These are phyloP conservation scores for Plutomurus gul DNA, from an alignment of 1,140 invertebrate species.

Conservation along the genomic window DNA sequence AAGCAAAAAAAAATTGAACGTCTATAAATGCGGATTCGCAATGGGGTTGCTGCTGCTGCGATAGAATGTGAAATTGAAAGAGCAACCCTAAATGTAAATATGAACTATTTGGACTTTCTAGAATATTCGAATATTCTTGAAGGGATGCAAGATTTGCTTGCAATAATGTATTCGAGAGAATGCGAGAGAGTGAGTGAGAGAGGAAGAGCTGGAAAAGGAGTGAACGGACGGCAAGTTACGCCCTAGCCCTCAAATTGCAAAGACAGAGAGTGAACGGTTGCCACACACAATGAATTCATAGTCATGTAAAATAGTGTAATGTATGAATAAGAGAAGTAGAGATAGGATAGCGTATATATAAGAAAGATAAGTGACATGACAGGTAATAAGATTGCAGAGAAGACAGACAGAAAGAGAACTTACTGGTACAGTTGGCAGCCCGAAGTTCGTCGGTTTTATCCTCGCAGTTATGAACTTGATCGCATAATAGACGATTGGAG, in stretches of 20 bases:
- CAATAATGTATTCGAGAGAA: not conserved
- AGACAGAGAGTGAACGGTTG: slow-evolving; percentile 13
- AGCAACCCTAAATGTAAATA: no score
- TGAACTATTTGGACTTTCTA: no score
- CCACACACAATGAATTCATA: not conserved
- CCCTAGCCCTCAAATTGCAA: not conserved
- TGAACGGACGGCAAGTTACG: no score
- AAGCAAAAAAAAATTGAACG: no score
- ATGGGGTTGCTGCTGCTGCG: no score
- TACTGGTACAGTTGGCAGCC: slow-evolving; percentile 78
- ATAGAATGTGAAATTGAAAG: no score
- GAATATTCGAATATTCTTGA: no score
- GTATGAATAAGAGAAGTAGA: not conserved
- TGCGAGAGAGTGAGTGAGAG: not conserved
- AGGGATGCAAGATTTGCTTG: no score
- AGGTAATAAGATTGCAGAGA: slow-evolving; percentile 14
- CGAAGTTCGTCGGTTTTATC: slow-evolving; percentile 87
- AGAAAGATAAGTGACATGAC: not conserved
- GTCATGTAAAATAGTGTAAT: not conserved
- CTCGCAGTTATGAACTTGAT: slow-evolving; percentile 88
- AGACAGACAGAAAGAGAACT: slow-evolving; percentile 56
- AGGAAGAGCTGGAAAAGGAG: no score
- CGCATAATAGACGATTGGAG: slow-evolving; percentile 82
- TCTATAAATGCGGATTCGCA: no score
- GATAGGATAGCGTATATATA: not conserved